Percentiles rank a stretch among this genome's conserved stretches.
Conservation (phyloP, 2,888 invertebrate species). For the Mactromeris polynyma region DNA sequence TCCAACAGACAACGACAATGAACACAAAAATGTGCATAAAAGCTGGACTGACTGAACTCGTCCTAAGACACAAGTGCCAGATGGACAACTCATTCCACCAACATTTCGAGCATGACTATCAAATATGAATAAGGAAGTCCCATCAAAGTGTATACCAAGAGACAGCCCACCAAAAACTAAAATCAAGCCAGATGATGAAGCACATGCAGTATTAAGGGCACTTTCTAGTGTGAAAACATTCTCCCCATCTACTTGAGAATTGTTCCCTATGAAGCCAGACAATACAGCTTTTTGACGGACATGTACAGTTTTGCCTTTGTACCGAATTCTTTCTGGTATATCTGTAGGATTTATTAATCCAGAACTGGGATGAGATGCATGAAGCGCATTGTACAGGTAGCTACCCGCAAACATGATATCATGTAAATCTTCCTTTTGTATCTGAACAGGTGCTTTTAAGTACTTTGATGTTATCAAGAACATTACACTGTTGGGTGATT, state of each 20-base stretch:
- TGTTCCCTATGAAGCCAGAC: slow-evolving; percentile 15
- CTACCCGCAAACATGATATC: slow-evolving; percentile 14
- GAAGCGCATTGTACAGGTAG: neutral
- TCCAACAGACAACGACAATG: no score
- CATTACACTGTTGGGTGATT: neutral
- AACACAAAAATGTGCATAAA: neutral
- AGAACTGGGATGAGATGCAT: neutral
- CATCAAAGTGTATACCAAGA: neutral
- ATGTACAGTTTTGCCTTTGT: neutral
- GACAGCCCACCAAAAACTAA: slow-evolving; percentile 26
- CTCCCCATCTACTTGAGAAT: neutral
- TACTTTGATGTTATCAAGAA: slow-evolving; percentile 5
- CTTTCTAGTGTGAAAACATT: neutral
- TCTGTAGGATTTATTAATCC: slow-evolving; percentile 9
- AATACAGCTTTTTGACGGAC: slow-evolving; percentile 21
- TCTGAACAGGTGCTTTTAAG: neutral
- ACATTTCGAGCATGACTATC: slow-evolving; percentile 37
- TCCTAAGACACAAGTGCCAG: slow-evolving; percentile 24
- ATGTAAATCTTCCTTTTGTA: slow-evolving; percentile 5
- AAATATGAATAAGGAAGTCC: slow-evolving; percentile 19
- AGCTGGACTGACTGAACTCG: neutral
- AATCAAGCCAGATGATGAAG: neutral
- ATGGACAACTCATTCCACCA: slow-evolving; percentile 14
- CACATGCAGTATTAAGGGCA: neutral
- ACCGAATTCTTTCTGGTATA: neutral